phyloP scores from a whole-genome alignment of 2,888 invertebrate genomes.

The Hydriomena furcata region DNA sequence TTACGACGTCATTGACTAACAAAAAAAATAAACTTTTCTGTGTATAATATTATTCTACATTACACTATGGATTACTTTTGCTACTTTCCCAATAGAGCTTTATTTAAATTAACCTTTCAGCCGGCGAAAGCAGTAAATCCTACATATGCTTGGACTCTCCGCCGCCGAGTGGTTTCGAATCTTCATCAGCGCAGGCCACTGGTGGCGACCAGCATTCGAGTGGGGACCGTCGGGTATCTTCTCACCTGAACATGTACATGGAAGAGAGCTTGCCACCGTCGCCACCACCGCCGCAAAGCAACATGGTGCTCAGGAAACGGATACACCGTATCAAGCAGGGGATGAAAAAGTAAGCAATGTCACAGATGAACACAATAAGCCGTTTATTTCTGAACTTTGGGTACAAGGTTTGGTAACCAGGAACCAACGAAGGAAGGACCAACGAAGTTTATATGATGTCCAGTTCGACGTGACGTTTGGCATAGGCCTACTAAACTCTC shows the following conservation, averaged over 20 bases:
- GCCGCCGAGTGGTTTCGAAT: slow-evolving; percentile 80
- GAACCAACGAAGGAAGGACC: no score
- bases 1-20: no score
- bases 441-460: no score
- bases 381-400: no score
- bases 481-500: no score
- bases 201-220: slow-evolving; percentile 59
- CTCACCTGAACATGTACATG: slow-evolving; percentile 61
- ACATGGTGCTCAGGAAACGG: slow-evolving; percentile 93
- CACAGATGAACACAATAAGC: no score
- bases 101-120: slow-evolving; percentile 48
- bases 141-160: slow-evolving; percentile 84
- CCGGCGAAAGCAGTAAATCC: slow-evolving; percentile 82
- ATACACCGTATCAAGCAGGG: slow-evolving; percentile 95
- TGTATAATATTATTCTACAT: neutral
- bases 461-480: no score
- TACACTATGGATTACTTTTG: no score
- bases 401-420: no score
- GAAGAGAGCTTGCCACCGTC: slow-evolving; percentile 80
- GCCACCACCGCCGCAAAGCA: slow-evolving; percentile 90
- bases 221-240: slow-evolving; percentile 73
- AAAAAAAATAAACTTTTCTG: no score
- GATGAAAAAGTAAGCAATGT: slow-evolving; percentile 87
- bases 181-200: slow-evolving; percentile 76
- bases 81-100: neutral